Conservation (phyloP, 2,888 invertebrate species). For the Pherbina coryleti region DNA sequence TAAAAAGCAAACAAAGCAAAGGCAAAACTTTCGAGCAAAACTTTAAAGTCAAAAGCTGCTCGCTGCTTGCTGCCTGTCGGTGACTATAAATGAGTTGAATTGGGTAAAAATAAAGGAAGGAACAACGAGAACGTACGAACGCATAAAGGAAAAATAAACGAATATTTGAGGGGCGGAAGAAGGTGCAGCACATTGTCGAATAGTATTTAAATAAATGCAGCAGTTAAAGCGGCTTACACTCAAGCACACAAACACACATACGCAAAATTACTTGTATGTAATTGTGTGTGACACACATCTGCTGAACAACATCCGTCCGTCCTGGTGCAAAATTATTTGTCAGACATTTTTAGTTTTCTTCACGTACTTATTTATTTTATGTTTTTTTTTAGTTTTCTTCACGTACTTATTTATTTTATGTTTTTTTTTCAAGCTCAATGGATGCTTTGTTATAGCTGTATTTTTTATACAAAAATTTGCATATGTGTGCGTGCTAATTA, state of each 20-base stretch:
- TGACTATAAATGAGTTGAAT: neutral
- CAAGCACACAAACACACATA: neutral
- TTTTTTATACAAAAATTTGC: neutral
- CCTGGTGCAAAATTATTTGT: neutral
- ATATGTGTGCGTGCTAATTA: constrained; percentile 14
- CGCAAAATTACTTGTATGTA: neutral
- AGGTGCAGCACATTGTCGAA: neutral
- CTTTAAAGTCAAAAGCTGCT: neutral
- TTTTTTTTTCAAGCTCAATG: neutral
- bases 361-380: neutral
- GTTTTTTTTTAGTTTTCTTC: neutral
- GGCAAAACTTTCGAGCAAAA: neutral
- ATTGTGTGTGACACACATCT: neutral
- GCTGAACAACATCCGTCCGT: neutral
- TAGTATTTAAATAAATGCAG: neutral
- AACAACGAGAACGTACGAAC: neutral
- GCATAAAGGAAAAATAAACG: neutral
- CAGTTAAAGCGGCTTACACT: neutral
- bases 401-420: neutral
- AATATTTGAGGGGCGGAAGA: neutral
- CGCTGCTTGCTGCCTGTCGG: neutral
- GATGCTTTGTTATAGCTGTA: neutral
- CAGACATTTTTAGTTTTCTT: neutral
- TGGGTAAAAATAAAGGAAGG: too few relatives aligned
- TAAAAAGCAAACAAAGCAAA: neutral